A percentile compares a stretch with the other conserved stretches of the same genome.
Conservation (phyloP, 2,113 vertebrate genomes). For the Otis tarda region DNA sequence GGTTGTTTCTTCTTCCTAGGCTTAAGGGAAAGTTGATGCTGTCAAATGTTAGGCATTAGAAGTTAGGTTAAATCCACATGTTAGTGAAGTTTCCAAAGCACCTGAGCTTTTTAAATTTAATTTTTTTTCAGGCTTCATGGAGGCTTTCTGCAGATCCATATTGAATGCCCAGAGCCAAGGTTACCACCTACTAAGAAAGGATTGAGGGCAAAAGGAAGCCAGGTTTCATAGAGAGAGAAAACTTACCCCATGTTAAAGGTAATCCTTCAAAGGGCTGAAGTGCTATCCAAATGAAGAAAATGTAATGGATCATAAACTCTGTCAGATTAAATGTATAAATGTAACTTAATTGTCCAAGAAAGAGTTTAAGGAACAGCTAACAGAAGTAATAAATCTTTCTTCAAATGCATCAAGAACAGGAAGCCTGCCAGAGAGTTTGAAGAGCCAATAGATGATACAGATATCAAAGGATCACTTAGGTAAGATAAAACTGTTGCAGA, state of each 20-base stretch:
- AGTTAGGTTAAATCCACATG: background rate
- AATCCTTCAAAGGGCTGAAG: background rate
- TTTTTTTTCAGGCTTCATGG: background rate
- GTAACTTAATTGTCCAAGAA: background rate
- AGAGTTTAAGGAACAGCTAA: background rate
- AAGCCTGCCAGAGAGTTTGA: background rate
- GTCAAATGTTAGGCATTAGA: background rate
- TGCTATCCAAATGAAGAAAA: background rate
- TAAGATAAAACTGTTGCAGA: background rate
- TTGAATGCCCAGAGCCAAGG: background rate
- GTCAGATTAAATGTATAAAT: background rate
- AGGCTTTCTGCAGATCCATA: background rate
- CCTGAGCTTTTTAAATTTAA: background rate
- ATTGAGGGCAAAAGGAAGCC: background rate
- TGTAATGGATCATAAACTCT: background rate
- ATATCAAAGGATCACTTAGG: background rate
- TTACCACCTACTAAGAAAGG: background rate
- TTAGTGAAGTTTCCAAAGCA: background rate
- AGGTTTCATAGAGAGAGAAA: background rate
- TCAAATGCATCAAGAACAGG: background rate
- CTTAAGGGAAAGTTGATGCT: background rate
- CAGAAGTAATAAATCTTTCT: background rate
- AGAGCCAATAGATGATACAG: background rate
- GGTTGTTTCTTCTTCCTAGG: background rate
- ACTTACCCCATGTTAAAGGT: background rate